Percentiles rank a stretch among this genome's conserved stretches.
These are phyloP conservation scores for Axis porcinus DNA, from an alignment of 2,113 vertebrate genomes.

Conservation along the genomic window DNA sequence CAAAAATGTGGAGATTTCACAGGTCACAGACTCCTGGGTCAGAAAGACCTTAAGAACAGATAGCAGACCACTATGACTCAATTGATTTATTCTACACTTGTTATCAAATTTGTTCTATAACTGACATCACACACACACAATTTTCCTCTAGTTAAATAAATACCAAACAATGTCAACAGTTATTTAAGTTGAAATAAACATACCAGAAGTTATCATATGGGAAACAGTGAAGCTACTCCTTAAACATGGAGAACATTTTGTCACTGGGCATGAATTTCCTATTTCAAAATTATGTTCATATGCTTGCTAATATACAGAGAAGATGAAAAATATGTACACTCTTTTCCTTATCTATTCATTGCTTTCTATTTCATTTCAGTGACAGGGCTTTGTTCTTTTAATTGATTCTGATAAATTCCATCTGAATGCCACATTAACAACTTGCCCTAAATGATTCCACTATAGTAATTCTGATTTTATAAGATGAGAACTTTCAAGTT, in stretches of 20 bases:
- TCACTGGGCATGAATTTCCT: neutral
- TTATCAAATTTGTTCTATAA: conserved; percentile 53
- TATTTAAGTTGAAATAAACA: conserved; percentile 30
- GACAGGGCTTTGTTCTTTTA: conserved; percentile 28
- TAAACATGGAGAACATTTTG: conserved; percentile 23
- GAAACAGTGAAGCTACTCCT: neutral
- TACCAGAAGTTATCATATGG: conserved; percentile 3
- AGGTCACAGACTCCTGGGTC: conserved; percentile 74
- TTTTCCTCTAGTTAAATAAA: conserved; percentile 50
- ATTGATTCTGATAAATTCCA: conserved; percentile 10
- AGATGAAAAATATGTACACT: neutral
- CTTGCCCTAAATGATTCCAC: neutral
- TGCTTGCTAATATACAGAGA: conserved; percentile 14
- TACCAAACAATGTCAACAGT: neutral
- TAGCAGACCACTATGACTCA: conserved; percentile 65
- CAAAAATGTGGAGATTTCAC: conserved; percentile 75
- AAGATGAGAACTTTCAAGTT: conserved; percentile 3
- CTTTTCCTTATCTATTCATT: neutral
- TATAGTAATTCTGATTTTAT: neutral
- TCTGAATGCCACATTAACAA: neutral
- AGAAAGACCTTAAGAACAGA: conserved; percentile 68
- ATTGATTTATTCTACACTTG: conserved; percentile 26
- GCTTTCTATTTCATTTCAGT: conserved; percentile 36
- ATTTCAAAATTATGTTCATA: conserved; percentile 6
- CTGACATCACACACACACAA: neutral